A percentile compares a stretch with the other conserved stretches of the same genome.
phyloP scores from a whole-genome alignment of 1,140 invertebrate genomes.

The Leguminivora glycinivorella region DNA sequence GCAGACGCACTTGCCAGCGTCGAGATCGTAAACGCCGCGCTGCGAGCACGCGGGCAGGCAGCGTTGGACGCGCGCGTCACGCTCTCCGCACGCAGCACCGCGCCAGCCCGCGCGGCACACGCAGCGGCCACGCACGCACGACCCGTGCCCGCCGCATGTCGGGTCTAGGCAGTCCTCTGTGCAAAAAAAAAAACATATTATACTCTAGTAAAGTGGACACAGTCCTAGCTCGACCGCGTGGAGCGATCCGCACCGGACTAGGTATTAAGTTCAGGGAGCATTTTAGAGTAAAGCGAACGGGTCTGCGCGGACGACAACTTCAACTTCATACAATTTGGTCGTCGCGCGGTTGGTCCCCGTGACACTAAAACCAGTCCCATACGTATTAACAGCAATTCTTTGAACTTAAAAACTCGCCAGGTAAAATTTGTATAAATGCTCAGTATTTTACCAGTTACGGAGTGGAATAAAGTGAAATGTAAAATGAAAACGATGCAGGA shows the following conservation, averaged over 20 bases:
- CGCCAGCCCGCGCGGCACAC: conserved; percentile 98
- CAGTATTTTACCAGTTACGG: neutral
- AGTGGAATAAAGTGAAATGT: too few species aligned
- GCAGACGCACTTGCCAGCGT: conserved; percentile 91
- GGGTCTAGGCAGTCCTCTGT: conserved; percentile 92
- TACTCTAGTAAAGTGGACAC: neutral
- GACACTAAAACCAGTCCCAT: too few species aligned
- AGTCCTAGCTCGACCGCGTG: too few species aligned
- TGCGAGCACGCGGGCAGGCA: conserved; percentile 94
- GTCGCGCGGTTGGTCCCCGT: too few species aligned
- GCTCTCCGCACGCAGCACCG: conserved; percentile 91
- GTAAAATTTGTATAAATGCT: neutral
- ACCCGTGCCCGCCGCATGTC: conserved; percentile 93
- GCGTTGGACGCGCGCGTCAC: conserved; percentile 92
- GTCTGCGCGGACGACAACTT: too few species aligned
- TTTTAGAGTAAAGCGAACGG: too few species aligned
- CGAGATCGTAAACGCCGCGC: conserved; percentile 93
- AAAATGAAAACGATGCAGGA: neutral
- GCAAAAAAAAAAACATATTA: conserved; percentile 9
- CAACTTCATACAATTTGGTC: too few species aligned
- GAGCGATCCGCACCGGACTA: too few species aligned
- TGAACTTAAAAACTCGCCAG: too few species aligned
- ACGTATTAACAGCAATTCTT: too few species aligned
- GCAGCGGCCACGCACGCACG: conserved; percentile 95
- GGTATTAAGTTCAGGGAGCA: too few species aligned